phyloP scores from a whole-genome alignment of 2,888 invertebrate species.

The Drosophila formosana region DNA sequence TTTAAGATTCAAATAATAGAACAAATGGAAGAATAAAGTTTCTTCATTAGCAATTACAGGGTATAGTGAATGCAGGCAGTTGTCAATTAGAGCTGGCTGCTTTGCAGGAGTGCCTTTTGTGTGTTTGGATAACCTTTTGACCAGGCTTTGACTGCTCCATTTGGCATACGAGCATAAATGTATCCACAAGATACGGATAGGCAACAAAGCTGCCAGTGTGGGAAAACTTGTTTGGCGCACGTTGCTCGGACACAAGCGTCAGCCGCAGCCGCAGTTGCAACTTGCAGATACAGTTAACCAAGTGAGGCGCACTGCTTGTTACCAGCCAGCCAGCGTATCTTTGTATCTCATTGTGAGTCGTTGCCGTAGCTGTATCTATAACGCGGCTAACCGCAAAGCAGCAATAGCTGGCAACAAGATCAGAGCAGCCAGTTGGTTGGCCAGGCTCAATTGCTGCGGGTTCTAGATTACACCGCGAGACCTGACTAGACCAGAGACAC shows the following conservation, averaged over 20 bases:
- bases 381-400: slow-evolving; percentile 71
- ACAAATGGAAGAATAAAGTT: neutral
- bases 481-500: slow-evolving; percentile 8
- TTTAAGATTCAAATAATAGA: no score
- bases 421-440: slow-evolving; percentile 44
- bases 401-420: slow-evolving; percentile 16
- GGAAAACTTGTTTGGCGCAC: slow-evolving; percentile 60
- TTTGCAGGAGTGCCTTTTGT: slow-evolving; percentile 60
- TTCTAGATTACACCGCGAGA: slow-evolving; percentile 64
- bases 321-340: slow-evolving; percentile 19
- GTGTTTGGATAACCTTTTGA: slow-evolving; percentile 73
- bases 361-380: slow-evolving; percentile 45
- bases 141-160: slow-evolving; percentile 69
- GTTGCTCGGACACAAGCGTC: slow-evolving; percentile 42
- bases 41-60: slow-evolving; percentile 5
- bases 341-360: slow-evolving; percentile 27
- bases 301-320: slow-evolving; percentile 58
- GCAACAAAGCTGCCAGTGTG: slow-evolving; percentile 40
- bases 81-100: neutral
- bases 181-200: slow-evolving; percentile 33
- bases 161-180: slow-evolving; percentile 33
- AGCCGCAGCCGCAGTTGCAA: slow-evolving; percentile 18
- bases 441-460: slow-evolving; percentile 66
- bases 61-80: slow-evolving; percentile 4
- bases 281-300: slow-evolving; percentile 63